phyloP scores from a whole-genome alignment of 1,140 invertebrate species.

The Pogonomyrmex barbatus region DNA sequence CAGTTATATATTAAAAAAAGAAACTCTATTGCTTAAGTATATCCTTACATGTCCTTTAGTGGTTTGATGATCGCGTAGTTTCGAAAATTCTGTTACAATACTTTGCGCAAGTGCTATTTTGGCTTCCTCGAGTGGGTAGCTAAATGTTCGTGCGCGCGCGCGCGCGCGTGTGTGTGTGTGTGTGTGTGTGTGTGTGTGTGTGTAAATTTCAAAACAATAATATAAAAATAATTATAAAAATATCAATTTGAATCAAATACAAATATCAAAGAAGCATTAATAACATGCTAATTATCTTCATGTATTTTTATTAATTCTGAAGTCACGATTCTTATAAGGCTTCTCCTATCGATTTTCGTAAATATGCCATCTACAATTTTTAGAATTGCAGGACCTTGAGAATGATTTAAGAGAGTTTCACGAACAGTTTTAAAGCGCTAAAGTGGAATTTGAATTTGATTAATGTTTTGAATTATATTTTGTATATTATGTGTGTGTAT shows the following conservation, averaged over 20 bases:
- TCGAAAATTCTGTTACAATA: constrained; percentile 1
- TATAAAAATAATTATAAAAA: too few relatives aligned
- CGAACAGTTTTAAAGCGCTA: background rate
- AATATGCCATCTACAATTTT: background rate
- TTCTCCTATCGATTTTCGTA: background rate
- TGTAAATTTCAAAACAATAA: too few relatives aligned
- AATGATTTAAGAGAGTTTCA: background rate
- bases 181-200: too few relatives aligned
- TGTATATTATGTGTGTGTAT: too few relatives aligned
- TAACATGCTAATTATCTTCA: background rate
- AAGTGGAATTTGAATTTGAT: background rate
- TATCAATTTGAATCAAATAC: too few relatives aligned
- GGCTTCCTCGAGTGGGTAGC: background rate
- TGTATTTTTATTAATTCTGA: background rate
- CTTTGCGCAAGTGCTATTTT: background rate
- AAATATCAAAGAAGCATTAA: too few relatives aligned
- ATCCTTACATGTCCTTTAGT: background rate
- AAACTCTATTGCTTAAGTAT: too few relatives aligned
- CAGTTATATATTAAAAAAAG: too few relatives aligned
- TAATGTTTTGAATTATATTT: too few relatives aligned
- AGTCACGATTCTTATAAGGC: background rate
- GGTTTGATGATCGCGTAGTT: background rate
- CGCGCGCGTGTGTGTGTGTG: too few relatives aligned
- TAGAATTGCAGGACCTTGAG: background rate
- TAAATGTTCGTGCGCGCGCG: background rate